These are phyloP conservation scores for Cosmorhoe ocellata DNA, from an alignment of 2,888 invertebrate genomes.

Conservation along the genomic window DNA sequence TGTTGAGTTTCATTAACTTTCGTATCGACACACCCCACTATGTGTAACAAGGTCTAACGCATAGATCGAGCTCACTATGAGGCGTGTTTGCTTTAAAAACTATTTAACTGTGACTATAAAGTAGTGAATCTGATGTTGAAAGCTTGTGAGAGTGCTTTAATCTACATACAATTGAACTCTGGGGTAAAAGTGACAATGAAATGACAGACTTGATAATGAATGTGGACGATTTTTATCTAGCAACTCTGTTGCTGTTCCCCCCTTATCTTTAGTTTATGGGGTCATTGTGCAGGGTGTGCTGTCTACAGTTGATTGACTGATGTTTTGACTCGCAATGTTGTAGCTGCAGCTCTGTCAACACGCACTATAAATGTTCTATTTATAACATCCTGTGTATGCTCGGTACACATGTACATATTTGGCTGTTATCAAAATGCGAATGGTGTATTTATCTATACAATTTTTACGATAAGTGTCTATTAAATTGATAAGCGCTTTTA, in stretches of 20 bases:
- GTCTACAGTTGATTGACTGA: conserved; percentile 10
- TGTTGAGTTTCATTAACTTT: conserved; percentile 56
- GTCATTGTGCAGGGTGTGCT: conserved; percentile 23
- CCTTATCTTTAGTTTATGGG: conserved; percentile 30
- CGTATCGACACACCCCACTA: conserved; percentile 57
- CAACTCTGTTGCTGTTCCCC: conserved; percentile 25
- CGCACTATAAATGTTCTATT: conserved; percentile 6
- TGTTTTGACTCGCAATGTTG: neutral
- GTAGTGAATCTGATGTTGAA: conserved; percentile 44
- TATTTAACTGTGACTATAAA: conserved; percentile 44
- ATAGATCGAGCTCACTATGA: conserved; percentile 75
- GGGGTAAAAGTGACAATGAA: conserved; percentile 40
- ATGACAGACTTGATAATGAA: conserved; percentile 44
- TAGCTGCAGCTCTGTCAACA: conserved; percentile 14
- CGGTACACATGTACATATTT: conserved; percentile 16
- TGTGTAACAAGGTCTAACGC: conserved; percentile 74
- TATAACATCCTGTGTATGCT: conserved; percentile 7
- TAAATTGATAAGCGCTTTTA: conserved; percentile 44
- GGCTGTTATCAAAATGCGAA: conserved; percentile 28
- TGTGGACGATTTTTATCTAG: conserved; percentile 31
- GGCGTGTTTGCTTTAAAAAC: conserved; percentile 46
- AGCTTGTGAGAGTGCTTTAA: conserved; percentile 53
- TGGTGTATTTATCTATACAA: conserved; percentile 40
- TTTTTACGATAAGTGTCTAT: conserved; percentile 43
- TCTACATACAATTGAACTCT: conserved; percentile 53